Base-by-base conservation (phyloP, 2,888 invertebrate species). In the Drosophila helvetica region DNA sequence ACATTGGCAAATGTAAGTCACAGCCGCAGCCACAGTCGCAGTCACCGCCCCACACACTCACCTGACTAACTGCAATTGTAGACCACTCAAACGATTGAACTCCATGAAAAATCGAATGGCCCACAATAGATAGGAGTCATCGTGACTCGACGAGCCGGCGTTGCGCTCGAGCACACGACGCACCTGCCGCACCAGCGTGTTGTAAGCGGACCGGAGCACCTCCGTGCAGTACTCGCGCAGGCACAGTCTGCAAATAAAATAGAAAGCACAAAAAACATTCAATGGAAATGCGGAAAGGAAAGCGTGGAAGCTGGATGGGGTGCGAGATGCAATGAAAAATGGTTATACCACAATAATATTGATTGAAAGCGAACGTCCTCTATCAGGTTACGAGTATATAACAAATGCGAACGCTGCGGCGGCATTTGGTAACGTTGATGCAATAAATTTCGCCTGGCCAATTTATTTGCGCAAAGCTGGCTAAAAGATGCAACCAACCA, bases 31-130 rank as follows among this genome's bases (percentile, higher is more conserved):
- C 9, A 56, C 17, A 46, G 45, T 38, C 9, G 53, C 17, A 46
- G 45, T 38, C 9, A 56, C 17, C 43, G 46, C 30, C 52, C 30
- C 52, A 52, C 46, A 51, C 53, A 89, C 90, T 93, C 93, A 97
- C 97, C 97, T 97, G 79, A 98, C 96, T 83, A 97, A 93, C 91
- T 97, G 96, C 77, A 98, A 95, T 92, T 96, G 94, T 90, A 97
- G 96, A 88, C 96, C 95, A 91, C 96, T 95, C 86, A 95, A 94
- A 78, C 99, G 95, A 93, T 98, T 98, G 92, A 99, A 99, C 92
- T 98, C 97, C 98, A 99, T 98, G 92, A 99, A 99, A 93, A 98
- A 99, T 89, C 96, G 95, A 80, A 98, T 93, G 8, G 97, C 96
- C 98, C 98, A 98, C 74, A 99, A 93, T 92, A 98, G 98, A 92